Base-by-base conservation (phyloP, 2,888 invertebrate genomes). In the Leptinotarsa haldemani region DNA sequence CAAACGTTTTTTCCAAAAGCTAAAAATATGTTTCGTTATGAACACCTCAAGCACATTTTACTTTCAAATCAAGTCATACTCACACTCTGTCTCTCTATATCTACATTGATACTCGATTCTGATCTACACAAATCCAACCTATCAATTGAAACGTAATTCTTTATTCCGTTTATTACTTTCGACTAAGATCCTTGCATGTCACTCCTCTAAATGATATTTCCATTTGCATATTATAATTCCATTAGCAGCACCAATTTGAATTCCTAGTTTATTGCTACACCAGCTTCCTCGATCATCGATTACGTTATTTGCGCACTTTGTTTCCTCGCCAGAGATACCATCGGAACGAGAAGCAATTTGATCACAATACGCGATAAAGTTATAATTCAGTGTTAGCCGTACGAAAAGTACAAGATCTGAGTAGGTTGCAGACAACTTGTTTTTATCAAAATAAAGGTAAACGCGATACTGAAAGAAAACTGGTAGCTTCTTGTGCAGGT, bases 401-500 rank as follows among this genome's bases (percentile, higher is more conserved):
- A 61, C 30, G 68, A 56, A 47, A 58, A 68, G 30, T 46, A 56
- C 68, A 68, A 68, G 56, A 56, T 40, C 68, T 56, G 46, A 68
- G 68, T 68, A 56, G 56, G 68, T 46, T 47, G 68, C 46, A 58
- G 68, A 68, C 68, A 56, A 30, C 16, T 68, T 53, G 53, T 68
- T 68, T 68, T 68, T 68, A 68, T 56, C 53, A 67, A 67, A 67
- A 68, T 68, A 58, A 68, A 68, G 40, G 40, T 56, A 56, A 68
- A 68, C 68, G 46, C 68, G 68, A 68, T 68, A 68, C 53, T 56
- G 68, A 68, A 68, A 67, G 68, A 79, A 80, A 74, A 79, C 79
- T 78, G 79, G 82, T 82, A 76, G 82, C 82, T 80, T 53, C 61
- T 65, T 25, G 80, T 83, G 83, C 84, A 84, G 84, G 83, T 84